Conservation (phyloP, 2,113 vertebrate genomes). For the Perca flavescens region DNA sequence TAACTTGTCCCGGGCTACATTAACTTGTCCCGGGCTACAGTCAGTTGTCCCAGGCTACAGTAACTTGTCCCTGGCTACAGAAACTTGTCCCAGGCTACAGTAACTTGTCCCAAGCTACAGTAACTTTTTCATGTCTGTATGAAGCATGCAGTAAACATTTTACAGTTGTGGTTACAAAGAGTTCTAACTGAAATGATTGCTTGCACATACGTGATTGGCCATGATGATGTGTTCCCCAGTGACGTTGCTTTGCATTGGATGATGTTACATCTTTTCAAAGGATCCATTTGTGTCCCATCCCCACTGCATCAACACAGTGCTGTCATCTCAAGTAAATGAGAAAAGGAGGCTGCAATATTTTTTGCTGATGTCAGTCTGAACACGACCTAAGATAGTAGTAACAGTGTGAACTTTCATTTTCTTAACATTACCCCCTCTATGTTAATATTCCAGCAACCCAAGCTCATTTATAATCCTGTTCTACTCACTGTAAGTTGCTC, state of each 20-base stretch:
- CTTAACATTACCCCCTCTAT: constrained; percentile 8
- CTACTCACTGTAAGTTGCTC: constrained; percentile 31
- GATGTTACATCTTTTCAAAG: background rate
- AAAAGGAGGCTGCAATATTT: background rate
- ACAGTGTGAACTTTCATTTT: constrained; percentile 29
- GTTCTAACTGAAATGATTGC: background rate
- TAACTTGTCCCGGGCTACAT: no score
- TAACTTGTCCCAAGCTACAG: no score
- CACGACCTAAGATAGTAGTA: background rate
- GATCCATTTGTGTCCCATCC: background rate
- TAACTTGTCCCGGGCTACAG: no score
- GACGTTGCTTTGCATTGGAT: no score
- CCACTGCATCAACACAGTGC: background rate
- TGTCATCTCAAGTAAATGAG: constrained; percentile 16
- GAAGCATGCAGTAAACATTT: background rate
- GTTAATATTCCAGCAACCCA: constrained; percentile 24
- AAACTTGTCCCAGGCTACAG: no score
- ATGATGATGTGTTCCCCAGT: background rate
- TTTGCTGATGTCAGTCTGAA: constrained; percentile 26
- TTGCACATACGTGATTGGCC: background rate
- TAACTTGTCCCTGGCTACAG: no score
- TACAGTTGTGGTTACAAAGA: background rate
- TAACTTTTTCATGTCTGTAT: background rate
- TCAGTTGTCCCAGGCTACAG: no score
- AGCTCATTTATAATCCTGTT: constrained; percentile 45